Conservation (phyloP, 2,888 invertebrate species). For the Polydrusus pterygomalis region DNA sequence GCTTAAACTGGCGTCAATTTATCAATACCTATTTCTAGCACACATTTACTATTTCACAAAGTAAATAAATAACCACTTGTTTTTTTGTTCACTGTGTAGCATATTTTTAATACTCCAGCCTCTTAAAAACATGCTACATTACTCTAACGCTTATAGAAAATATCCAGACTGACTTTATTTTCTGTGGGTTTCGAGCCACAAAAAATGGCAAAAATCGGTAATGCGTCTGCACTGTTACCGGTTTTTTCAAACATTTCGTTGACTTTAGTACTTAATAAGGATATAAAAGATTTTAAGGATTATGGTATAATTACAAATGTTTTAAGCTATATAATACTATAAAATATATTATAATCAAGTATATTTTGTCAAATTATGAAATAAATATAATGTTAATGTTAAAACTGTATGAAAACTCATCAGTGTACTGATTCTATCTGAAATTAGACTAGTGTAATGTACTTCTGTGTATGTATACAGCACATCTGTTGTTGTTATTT, state of each 20-base stretch:
- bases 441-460: slow-evolving; percentile 60
- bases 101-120: slow-evolving; percentile 52
- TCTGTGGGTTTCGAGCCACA: slow-evolving; percentile 28
- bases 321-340: slow-evolving; percentile 63
- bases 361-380: slow-evolving; percentile 71
- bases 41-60: slow-evolving; percentile 9
- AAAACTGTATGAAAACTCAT: slow-evolving; percentile 62
- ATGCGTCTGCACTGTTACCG: slow-evolving; percentile 31
- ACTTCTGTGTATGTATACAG: slow-evolving; percentile 70
- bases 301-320: slow-evolving; percentile 67
- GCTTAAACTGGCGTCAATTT: neutral
- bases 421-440: slow-evolving; percentile 69
- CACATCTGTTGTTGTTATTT: slow-evolving; percentile 69
- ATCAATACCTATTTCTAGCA: too few relatives aligned
- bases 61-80: slow-evolving; percentile 18
- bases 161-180: slow-evolving; percentile 51
- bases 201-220: slow-evolving; percentile 32
- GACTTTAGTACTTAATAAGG: slow-evolving; percentile 54
- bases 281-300: slow-evolving; percentile 55
- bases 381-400: slow-evolving; percentile 61
- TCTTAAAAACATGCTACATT: slow-evolving; percentile 49
- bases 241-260: slow-evolving; percentile 42
- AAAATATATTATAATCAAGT: slow-evolving; percentile 64
- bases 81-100: slow-evolving; percentile 44
- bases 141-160: slow-evolving; percentile 31